Evolutionary conservation across 2,113 vertebrate genomes (phyloP).

Genomic region (Circaetus cinerascens): DNA sequence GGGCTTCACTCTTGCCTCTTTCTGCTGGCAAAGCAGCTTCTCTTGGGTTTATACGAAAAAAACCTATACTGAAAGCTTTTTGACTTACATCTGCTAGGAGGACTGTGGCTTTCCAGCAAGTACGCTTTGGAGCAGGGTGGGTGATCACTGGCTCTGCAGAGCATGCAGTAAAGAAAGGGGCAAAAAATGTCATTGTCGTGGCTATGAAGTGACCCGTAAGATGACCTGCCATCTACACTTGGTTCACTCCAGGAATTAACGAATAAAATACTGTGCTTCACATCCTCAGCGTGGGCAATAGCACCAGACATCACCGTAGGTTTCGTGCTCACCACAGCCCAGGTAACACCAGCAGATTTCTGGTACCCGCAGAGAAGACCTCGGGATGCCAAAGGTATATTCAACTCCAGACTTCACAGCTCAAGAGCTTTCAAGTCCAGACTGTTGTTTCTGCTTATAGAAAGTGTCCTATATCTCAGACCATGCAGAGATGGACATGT

Average conservation of each 20-base stretch:
- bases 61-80: not conserved
- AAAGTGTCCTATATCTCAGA: not conserved
- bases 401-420: not conserved
- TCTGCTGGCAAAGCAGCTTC: not conserved
- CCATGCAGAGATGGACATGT: rapidly evolving
- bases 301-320: not conserved
- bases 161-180: not conserved
- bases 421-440: not conserved
- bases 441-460: not conserved
- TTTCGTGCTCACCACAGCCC: not conserved
- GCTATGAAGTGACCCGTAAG: not conserved
- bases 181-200: not conserved
- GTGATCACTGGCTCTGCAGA: not conserved
- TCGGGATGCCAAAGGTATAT: rapidly evolving
- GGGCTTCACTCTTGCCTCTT: not conserved
- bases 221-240: not conserved
- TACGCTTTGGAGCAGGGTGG: not conserved
- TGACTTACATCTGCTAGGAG: not conserved
- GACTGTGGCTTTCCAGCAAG: not conserved
- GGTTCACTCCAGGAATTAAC: not conserved
- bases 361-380: not conserved
- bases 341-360: not conserved
- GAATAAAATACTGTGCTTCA: not conserved
- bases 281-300: not conserved
- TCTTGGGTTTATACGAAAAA: not conserved